A percentile compares a stretch with the other conserved stretches of the same genome.
These are phyloP conservation scores for Dryocosmus kuriphilus DNA, from an alignment of 2,888 invertebrate species.

Conservation along the genomic window DNA sequence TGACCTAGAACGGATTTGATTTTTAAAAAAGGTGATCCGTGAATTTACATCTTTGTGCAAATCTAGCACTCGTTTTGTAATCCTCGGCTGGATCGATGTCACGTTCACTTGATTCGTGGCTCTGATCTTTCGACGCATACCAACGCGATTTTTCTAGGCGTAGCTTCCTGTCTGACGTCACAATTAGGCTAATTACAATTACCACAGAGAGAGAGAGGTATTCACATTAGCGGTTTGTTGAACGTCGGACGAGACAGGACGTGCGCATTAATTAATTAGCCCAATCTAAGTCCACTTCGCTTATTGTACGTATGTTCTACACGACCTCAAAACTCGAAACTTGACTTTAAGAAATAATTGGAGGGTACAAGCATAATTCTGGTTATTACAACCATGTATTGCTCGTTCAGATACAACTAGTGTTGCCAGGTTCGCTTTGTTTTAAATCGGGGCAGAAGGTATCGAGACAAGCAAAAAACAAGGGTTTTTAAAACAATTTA, in stretches of 20 bases:
- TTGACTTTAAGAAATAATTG: too few species aligned
- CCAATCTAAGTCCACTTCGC: conserved; percentile 76
- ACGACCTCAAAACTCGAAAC: conserved; percentile 64
- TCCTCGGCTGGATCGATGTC: conserved; percentile 10
- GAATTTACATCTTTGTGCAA: conserved; percentile 4
- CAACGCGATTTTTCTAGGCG: conserved; percentile 72
- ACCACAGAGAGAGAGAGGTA: conserved; percentile 62
- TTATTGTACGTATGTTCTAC: conserved; percentile 68
- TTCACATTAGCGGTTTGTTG: conserved; percentile 66
- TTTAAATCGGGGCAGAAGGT: too few species aligned
- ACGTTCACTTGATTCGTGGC: not conserved
- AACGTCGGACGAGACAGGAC: conserved; percentile 74
- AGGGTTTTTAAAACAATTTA: too few species aligned
- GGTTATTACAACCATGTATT: too few species aligned
- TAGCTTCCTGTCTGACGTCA: conserved; percentile 76
- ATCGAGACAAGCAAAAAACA: too few species aligned
- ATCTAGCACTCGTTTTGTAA: not conserved
- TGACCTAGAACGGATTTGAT: conserved; percentile 1
- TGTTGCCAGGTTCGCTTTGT: too few species aligned
- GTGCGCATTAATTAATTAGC: conserved; percentile 77
- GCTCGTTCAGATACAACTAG: too few species aligned
- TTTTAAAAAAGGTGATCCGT: not conserved
- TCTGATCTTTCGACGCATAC: conserved; percentile 38
- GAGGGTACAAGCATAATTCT: too few species aligned
- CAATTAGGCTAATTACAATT: conserved; percentile 76